A percentile compares a stretch with the other conserved stretches of the same genome.
These are phyloP conservation scores for Tetramorium alpestre DNA, from an alignment of 1,140 invertebrate species.

Conservation along the genomic window DNA sequence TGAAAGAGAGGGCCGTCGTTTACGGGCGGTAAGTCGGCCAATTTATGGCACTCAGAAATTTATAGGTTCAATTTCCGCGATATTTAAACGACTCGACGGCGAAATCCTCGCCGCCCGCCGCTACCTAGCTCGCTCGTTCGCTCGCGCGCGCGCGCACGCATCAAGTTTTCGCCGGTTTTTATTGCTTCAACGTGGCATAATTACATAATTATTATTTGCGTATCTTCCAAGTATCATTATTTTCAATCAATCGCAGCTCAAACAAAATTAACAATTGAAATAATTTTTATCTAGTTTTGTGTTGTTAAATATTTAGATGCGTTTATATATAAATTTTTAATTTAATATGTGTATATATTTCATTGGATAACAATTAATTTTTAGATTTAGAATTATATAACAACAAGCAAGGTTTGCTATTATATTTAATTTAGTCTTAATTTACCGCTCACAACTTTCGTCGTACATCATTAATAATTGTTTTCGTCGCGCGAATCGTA, in stretches of 20 bases:
- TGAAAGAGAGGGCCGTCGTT: slow-evolving; percentile 60
- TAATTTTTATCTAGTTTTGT: neutral
- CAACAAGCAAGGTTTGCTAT: neutral
- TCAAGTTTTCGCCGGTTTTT: slow-evolving; percentile 3
- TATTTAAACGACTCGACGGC: slow-evolving; percentile 75
- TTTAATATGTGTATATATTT: neutral
- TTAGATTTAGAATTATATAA: neutral
- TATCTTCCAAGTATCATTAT: neutral
- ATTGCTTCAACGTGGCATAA: neutral
- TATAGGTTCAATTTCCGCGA: slow-evolving; percentile 85
- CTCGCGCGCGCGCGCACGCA: slow-evolving; percentile 2
- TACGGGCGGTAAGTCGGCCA: slow-evolving; percentile 69
- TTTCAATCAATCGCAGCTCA: neutral
- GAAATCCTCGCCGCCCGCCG: slow-evolving; percentile 46
- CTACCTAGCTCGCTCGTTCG: slow-evolving; percentile 15
- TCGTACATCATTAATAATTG: slow-evolving; percentile 13
- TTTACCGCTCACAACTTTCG: neutral
- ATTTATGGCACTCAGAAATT: slow-evolving; percentile 83
- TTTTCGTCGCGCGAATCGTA: neutral
- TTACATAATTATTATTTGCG: slow-evolving; percentile 6
- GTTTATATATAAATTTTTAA: neutral
- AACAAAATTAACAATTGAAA: slow-evolving; percentile 8
- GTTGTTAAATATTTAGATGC: neutral
- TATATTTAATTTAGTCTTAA: slow-evolving; percentile 14
- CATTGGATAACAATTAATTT: neutral